A percentile compares a stretch with the other conserved stretches of the same genome.
Conservation (phyloP, 1,140 invertebrate genomes). For the Cyphomyrmex costatus region DNA sequence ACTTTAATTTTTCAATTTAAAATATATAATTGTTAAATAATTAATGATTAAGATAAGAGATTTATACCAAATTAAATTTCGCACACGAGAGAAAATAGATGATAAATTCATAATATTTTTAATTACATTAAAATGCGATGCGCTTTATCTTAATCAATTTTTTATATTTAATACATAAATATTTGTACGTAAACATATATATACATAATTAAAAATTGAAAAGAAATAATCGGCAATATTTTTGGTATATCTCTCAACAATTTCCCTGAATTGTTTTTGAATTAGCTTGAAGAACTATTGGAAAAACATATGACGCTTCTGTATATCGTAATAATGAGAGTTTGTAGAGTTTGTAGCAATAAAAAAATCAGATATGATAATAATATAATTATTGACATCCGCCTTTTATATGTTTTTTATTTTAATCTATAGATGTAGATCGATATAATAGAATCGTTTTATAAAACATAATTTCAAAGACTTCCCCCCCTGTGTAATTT, state of each 20-base stretch:
- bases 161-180: conserved; percentile 11
- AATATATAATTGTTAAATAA: background rate
- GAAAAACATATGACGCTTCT: background rate
- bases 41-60: background rate
- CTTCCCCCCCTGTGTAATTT: too few relatives aligned
- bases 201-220: background rate
- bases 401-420: conserved; percentile 36
- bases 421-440: background rate
- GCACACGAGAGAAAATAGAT: background rate
- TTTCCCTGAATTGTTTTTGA: background rate
- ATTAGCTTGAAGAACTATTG: background rate
- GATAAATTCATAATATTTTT: conserved; percentile 5
- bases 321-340: background rate
- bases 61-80: background rate
- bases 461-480: conserved; percentile 12
- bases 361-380: background rate
- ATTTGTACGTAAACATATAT: background rate
- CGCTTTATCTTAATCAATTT: background rate
- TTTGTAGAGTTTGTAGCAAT: background rate
- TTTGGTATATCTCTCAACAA: background rate
- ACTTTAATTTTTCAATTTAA: background rate
- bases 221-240: background rate
- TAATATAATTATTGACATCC: conserved; percentile 6
- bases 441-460: conserved; percentile 13
- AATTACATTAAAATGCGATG: background rate